A percentile compares a stretch with the other conserved stretches of the same genome.
Evolutionary conservation across 2,113 vertebrate species (phyloP).

Genomic region (Cephalophus harveyi): DNA sequence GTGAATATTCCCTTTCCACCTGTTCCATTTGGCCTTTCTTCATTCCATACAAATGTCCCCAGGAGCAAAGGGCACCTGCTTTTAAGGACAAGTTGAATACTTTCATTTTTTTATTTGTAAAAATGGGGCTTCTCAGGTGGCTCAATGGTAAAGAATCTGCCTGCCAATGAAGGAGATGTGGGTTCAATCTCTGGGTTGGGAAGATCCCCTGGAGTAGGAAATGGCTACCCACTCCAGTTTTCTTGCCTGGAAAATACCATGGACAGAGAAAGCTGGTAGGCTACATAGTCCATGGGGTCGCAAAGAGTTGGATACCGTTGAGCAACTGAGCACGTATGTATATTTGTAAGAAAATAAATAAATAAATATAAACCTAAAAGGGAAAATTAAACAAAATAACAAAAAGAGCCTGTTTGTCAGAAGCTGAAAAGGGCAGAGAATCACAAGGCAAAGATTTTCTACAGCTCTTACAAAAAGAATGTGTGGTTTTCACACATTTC

Average conservation of each 20-base stretch:
- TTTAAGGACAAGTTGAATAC: neutral
- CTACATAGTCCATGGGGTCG: neutral
- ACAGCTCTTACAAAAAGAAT: neutral
- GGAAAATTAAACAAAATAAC: neutral
- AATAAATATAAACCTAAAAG: neutral
- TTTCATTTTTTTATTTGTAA: neutral
- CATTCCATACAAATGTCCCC: neutral
- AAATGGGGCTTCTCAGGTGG: neutral
- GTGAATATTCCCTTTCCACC: slow-evolving; percentile 32
- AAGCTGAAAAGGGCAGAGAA: slow-evolving; percentile 1
- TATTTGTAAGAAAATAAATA: neutral
- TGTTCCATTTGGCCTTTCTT: slow-evolving; percentile 40
- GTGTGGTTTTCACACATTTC: neutral
- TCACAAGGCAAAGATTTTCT: neutral
- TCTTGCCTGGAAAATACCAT: neutral
- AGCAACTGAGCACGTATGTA: neutral
- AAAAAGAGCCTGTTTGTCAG: neutral
- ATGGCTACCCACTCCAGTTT: neutral
- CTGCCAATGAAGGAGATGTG: neutral
- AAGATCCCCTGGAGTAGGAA: neutral
- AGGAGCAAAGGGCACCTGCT: neutral
- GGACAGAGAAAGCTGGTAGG: neutral
- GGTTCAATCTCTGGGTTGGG: neutral
- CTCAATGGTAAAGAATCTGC: neutral
- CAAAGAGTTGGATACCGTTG: neutral